Base-by-base conservation (phyloP, 2,888 invertebrate genomes). In the Criorhina ranunculi region DNA sequence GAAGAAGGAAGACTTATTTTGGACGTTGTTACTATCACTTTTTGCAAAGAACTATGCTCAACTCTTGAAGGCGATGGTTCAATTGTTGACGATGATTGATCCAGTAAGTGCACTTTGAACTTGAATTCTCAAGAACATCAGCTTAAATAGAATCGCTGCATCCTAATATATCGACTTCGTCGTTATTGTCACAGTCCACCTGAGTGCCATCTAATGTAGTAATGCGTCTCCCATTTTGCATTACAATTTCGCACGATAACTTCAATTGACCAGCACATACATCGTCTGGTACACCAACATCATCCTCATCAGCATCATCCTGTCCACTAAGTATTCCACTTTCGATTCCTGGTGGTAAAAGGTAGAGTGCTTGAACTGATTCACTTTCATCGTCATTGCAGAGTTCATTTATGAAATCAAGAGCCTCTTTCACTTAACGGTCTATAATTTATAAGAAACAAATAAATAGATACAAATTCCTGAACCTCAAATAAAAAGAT, bases 251-350 rank as follows among this genome's bases (percentile, higher is more conserved):
- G n/a, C n/a, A n/a, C n/a, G n/a, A n/a, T n/a, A n/a, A n/a, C n/a
- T n/a, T n/a, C n/a, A n/a, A n/a, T n/a, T n/a, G n/a, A n/a, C n/a
- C n/a, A n/a, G n/a, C n/a, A n/a, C n/a, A n/a, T n/a, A n/a, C n/a
- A n/a, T 49, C 29, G 24, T 49, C 29, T n/a, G 24, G 24, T 49
- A 44, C 17, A 2, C 44, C 17, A 9, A 17, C 44, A 29, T 49
- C 24, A n/a, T 49, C 49, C 49, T 49, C 49, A 46, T 46, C 46
- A 46, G 46, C 46, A 46, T 46, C 46, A 46, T 46, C 19, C 46
- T 46, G 9, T 9, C 49, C 24, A 49, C 49, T 49, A 24, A 49
- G 49, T 49, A 24, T 24, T n/a, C 49, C 49, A 24, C 24, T 49
- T 49, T 49, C 29, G 24, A 49, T 29, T 49, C 29, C 49, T 24